A percentile compares a stretch with the other conserved stretches of the same genome.
phyloP scores from a whole-genome alignment of 2,113 vertebrate genomes.

The Raja brachyura region DNA sequence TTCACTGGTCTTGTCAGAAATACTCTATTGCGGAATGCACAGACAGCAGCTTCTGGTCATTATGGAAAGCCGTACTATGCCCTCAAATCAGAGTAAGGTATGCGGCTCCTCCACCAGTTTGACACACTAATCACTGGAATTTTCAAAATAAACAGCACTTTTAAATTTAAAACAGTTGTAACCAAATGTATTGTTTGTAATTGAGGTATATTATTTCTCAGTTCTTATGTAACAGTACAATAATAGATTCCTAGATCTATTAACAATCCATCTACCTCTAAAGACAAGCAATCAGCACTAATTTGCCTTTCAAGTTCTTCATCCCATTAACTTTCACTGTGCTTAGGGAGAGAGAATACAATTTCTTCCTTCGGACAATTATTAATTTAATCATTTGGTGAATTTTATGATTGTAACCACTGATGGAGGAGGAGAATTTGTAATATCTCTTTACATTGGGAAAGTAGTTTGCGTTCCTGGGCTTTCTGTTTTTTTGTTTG shows the following conservation, averaged over 20 bases:
- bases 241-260: no score
- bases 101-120: constrained; percentile 33
- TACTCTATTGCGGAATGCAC: background rate
- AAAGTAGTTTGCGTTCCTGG: background rate
- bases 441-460: background rate
- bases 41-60: background rate
- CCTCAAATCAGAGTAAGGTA: constrained; percentile 23
- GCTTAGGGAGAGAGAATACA: background rate
- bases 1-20: constrained; percentile 9
- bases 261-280: no score
- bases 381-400: background rate
- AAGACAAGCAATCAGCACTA: no score
- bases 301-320: no score
- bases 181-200: background rate
- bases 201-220: background rate
- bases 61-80: constrained; percentile 8
- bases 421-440: background rate
- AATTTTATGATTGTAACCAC: background rate
- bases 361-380: background rate
- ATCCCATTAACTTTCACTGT: background rate
- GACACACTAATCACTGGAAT: background rate
- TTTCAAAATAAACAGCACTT: constrained; percentile 29
- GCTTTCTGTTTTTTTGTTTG: background rate
- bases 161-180: background rate
- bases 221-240: background rate